Conservation (phyloP, 2,888 invertebrate genomes). For the Synergus gifuensis region DNA sequence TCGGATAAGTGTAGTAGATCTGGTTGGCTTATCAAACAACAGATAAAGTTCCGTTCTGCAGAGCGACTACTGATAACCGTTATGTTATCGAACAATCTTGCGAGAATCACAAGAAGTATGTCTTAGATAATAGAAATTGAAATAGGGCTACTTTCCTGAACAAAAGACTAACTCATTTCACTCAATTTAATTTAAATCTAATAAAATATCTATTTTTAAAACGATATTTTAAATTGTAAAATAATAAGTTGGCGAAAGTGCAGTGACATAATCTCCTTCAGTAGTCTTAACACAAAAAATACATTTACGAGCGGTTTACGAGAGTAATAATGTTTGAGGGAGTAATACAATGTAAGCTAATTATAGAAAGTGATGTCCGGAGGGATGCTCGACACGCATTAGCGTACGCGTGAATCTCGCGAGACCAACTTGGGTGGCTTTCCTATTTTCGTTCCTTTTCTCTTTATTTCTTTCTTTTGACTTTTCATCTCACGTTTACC, state of each 20-base stretch:
- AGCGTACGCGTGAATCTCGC: constrained; percentile 69
- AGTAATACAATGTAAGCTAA: constrained; percentile 75
- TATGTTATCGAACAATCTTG: constrained; percentile 61
- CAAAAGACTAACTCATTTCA: neutral
- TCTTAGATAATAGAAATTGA: neutral
- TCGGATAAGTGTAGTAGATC: constrained; percentile 16
- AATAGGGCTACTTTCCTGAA: neutral
- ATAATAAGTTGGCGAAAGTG: neutral
- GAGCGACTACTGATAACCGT: constrained; percentile 60
- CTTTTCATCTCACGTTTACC: constrained; percentile 57
- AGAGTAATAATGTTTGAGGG: constrained; percentile 71
- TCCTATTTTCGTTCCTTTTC: constrained; percentile 70
- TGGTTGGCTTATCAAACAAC: constrained; percentile 57
- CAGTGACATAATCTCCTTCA: neutral
- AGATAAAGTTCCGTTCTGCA: constrained; percentile 60
- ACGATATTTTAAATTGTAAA: neutral
- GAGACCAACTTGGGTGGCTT: constrained; percentile 72
- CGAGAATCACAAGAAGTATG: constrained; percentile 50
- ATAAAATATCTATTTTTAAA: neutral
- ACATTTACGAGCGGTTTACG: constrained; percentile 71
- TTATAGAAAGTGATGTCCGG: constrained; percentile 70
- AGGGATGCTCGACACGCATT: constrained; percentile 65
- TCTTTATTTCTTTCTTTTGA: constrained; percentile 54
- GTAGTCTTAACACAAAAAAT: constrained; percentile 48
- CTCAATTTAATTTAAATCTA: neutral